Evolutionary conservation across 1,140 invertebrate species (phyloP), one percentile per base, ranked within the genome.

Genomic region (Drosophila biarmipes): DNA sequence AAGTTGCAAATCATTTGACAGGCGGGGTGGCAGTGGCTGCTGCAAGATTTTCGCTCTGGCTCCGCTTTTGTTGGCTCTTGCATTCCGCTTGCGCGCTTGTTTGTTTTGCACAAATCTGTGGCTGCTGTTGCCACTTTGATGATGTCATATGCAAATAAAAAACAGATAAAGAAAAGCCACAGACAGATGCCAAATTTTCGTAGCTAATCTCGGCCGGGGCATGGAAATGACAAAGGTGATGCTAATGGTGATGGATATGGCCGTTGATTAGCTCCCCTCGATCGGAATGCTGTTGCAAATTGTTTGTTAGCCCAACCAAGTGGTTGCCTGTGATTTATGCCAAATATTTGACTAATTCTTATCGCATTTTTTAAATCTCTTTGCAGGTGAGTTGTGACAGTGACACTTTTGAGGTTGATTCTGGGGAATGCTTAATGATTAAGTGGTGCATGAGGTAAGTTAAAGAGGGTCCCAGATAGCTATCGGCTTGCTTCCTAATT

Each of bases 1-100:
- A 76, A 89, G 84, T 82, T 89, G 82, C 82, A 87, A 87, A 87
- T 87, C 84, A 87, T 82, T 87, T 82, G 74, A 68, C 68, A 81
- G 53, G 77, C 73, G 63, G 73, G 66, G 64, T 31, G 29, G 29
- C 10, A 1, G 29, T 8, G 8, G 45, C 54, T 61, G 76, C 48
- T 63, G 51, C 66, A 73, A 57, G 61, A 69, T 73, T 58, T 42
- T 48, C 17, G 55, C 58, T 46, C 51, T 35, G 24, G 37, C 57
- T 57, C 15, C 54, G 27, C 56, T 37, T 54, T 64, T 80, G 63
- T 78, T 68, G 43, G 34, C 35, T 53, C 38, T 73, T 78, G 79
- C 74, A 80, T 76, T 68, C 74, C 73, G 59, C 29, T 67, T 15
- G 63, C 40, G 61, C 43, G 48, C 82, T 42, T 85, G 73, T 85